Conservation (phyloP, 2,113 vertebrate species). For the Antennarius striatus region DNA sequence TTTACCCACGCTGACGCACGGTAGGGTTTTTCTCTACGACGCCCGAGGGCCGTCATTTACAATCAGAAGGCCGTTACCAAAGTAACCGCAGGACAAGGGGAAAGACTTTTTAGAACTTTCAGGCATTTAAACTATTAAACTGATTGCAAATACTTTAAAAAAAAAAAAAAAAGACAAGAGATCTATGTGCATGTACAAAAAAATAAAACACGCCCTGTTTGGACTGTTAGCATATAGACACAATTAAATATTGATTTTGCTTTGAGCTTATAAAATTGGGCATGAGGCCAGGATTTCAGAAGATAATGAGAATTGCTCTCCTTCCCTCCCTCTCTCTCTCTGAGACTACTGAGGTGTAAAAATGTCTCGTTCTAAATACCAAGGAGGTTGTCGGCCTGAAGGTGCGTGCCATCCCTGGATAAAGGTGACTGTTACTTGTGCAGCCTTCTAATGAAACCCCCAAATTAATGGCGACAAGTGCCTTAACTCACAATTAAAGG, state of each 20-base stretch:
- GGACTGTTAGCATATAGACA: conserved; percentile 1
- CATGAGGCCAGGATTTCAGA: conserved; percentile 16
- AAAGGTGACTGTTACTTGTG: conserved; percentile 28
- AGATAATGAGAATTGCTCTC: conserved; percentile 27
- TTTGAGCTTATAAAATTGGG: conserved; percentile 22
- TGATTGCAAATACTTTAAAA: no score
- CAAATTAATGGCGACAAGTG: conserved; percentile 5
- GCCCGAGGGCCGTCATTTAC: conserved; percentile 23
- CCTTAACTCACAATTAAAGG: neutral
- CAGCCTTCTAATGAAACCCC: conserved; percentile 32
- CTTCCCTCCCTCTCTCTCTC: neutral
- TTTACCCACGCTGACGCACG: conserved; percentile 4
- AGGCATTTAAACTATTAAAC: no score
- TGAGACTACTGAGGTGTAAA: conserved; percentile 18
- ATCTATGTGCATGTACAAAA: neutral
- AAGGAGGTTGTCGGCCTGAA: conserved; percentile 31
- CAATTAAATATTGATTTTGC: conserved; percentile 11
- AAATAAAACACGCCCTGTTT: neutral
- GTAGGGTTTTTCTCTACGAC: conserved; percentile 8
- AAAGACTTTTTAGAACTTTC: conserved; percentile 7
- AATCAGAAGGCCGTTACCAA: conserved; percentile 15
- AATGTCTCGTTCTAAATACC: conserved; percentile 35
- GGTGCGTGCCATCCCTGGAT: conserved; percentile 11
- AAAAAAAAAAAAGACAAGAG: neutral
- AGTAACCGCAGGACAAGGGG: conserved; percentile 12